phyloP scores from a whole-genome alignment of 2,888 invertebrate species.

The Busseola fusca region DNA sequence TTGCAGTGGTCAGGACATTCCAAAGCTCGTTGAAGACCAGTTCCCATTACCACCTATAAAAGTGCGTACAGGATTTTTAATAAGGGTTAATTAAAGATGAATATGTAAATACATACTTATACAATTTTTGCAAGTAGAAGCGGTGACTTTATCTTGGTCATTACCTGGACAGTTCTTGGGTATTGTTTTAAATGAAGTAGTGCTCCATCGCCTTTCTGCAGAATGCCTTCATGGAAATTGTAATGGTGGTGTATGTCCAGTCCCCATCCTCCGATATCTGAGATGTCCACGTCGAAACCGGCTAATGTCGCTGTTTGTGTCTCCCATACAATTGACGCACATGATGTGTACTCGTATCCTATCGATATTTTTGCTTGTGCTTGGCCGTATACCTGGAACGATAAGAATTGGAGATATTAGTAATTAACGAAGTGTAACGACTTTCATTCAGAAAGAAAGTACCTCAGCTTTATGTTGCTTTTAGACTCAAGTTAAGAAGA shows the following conservation, averaged over 20 bases:
- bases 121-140: background rate
- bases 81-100: background rate
- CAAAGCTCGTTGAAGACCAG: constrained; percentile 95
- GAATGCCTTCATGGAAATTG: constrained; percentile 99
- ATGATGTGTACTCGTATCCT: constrained; percentile 97
- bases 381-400: constrained; percentile 92
- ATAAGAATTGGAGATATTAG: background rate
- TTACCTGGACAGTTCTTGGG: constrained; percentile 94
- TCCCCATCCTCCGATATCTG: constrained; percentile 99
- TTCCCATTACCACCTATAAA: constrained; percentile 96
- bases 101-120: background rate
- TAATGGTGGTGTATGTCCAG: constrained; percentile 99
- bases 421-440: background rate
- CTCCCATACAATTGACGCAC: constrained; percentile 97
- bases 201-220: constrained; percentile 99
- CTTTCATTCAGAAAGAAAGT: background rate
- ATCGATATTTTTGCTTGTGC: constrained; percentile 96
- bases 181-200: constrained; percentile 97
- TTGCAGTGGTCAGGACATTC: constrained; percentile 96
- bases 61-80: background rate
- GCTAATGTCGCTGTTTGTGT: constrained; percentile 97
- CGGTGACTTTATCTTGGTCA: background rate
- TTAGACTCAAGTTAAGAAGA: background rate
- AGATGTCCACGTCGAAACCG: constrained; percentile 98
- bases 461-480: background rate